Evolutionary conservation across 1,140 invertebrate genomes (phyloP).

Genomic region (Euglossa dilemma): DNA sequence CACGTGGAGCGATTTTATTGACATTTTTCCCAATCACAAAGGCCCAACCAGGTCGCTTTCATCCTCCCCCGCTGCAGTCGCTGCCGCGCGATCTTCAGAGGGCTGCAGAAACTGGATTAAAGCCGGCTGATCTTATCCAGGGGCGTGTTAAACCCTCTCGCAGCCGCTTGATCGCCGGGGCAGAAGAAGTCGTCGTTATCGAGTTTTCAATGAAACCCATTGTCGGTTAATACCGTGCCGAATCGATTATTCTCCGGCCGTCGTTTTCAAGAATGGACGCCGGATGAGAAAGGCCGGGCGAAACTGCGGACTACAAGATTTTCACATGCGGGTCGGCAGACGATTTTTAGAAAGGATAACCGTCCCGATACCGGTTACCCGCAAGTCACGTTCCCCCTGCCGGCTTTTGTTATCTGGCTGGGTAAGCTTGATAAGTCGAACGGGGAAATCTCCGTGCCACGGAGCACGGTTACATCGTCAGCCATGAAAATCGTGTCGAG

Average conservation of each 20-base stretch:
- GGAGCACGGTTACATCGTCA: neutral
- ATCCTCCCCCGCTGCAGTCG: neutral
- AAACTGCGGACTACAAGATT: constrained; percentile 37
- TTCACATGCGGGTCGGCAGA: constrained; percentile 37
- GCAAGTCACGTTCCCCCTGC: constrained; percentile 35
- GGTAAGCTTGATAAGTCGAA: constrained; percentile 10
- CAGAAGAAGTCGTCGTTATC: constrained; percentile 55
- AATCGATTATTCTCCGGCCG: constrained; percentile 53
- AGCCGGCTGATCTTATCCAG: constrained; percentile 58
- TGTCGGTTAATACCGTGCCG: constrained; percentile 47
- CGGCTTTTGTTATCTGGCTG: constrained; percentile 28
- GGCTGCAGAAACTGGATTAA: constrained; percentile 25
- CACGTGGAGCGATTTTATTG: constrained; percentile 8
- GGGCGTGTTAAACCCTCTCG: constrained; percentile 43
- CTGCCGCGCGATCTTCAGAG: neutral
- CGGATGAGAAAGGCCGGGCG: constrained; percentile 17
- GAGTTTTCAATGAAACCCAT: constrained; percentile 59
- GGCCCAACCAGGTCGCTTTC: neutral
- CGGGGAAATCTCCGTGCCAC: constrained; percentile 14
- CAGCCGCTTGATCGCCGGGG: constrained; percentile 53
- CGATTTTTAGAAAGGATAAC: constrained; percentile 42
- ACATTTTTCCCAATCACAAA: constrained; percentile 22
- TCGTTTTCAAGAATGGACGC: constrained; percentile 34
- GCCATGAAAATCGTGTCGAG: constrained; percentile 4
- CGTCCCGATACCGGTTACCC: constrained; percentile 41